phyloP scores from a whole-genome alignment of 2,113 vertebrate species.

The Nesoenas mayeri region DNA sequence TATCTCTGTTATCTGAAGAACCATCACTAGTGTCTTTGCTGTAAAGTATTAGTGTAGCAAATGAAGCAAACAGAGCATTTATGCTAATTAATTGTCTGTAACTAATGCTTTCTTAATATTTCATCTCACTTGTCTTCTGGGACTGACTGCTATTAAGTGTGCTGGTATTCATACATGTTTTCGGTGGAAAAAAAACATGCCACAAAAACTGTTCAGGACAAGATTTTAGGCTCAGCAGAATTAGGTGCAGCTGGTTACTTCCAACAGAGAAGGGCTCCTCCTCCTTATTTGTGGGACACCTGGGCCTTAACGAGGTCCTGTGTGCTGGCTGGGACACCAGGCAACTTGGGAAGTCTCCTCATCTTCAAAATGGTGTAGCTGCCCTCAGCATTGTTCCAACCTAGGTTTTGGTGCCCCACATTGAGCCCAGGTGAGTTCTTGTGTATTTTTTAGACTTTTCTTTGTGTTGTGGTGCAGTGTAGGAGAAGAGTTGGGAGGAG shows the following conservation, averaged over 20 bases:
- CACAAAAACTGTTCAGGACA: neutral
- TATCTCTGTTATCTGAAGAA: neutral
- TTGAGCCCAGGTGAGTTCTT: rapidly evolving
- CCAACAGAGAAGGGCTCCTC: neutral
- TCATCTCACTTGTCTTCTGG: slow-evolving; percentile 52
- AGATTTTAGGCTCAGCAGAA: neutral
- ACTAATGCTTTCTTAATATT: slow-evolving; percentile 46
- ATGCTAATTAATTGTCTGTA: slow-evolving; percentile 63
- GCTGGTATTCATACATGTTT: neutral
- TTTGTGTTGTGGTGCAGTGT: neutral
- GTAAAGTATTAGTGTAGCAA: slow-evolving; percentile 42
- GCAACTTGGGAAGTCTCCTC: no score
- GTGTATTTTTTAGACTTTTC: neutral
- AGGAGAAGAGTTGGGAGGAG: neutral
- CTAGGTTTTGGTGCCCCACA: rapidly evolving
- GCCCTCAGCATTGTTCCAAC: rapidly evolving
- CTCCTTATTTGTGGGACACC: neutral
- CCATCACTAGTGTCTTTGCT: slow-evolving; percentile 52
- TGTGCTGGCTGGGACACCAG: rapidly evolving
- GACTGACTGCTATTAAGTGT: neutral
- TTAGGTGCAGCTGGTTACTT: neutral
- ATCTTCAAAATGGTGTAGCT: rapidly evolving
- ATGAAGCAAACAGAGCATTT: slow-evolving; percentile 54
- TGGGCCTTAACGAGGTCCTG: rapidly evolving
- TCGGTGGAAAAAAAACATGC: neutral